Percentiles rank a stretch among this genome's conserved stretches.
These are phyloP conservation scores for Apamea sordens DNA, from an alignment of 2,888 invertebrate genomes.

Conservation along the genomic window DNA sequence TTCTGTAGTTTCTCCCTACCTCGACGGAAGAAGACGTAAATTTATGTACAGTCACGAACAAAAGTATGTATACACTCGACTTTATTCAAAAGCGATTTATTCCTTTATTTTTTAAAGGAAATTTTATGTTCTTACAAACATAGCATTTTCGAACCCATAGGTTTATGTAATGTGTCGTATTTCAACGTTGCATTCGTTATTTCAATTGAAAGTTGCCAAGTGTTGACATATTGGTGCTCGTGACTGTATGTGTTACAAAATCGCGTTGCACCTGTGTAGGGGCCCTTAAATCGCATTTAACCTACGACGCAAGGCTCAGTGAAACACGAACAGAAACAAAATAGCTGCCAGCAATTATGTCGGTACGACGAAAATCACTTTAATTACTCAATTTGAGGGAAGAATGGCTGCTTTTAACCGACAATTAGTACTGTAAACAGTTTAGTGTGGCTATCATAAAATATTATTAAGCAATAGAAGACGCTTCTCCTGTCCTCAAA, in stretches of 20 bases:
- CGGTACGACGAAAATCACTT: conserved; percentile 45
- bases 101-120: no score
- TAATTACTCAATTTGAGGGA: conserved; percentile 51
- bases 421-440: conserved; percentile 39
- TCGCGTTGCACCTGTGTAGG: not conserved
- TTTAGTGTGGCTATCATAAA: conserved; percentile 18
- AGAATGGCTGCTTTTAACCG: conserved; percentile 31
- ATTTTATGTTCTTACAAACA: no score
- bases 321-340: conserved; percentile 46
- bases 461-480: not conserved
- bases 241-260: no score
- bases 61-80: no score
- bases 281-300: not conserved
- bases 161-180: no score
- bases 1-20: not conserved
- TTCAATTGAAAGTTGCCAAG: no score
- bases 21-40: not conserved
- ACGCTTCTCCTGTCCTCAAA: no score
- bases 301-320: conserved; percentile 4
- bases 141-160: no score
- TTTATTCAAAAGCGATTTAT: no score
- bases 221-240: no score
- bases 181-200: no score
- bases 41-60: no score
- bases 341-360: conserved; percentile 34